Evolutionary conservation across 2,113 vertebrate genomes (phyloP), one percentile per base, ranked within the genome.

Genomic region (Psilopsiagon aymara): DNA sequence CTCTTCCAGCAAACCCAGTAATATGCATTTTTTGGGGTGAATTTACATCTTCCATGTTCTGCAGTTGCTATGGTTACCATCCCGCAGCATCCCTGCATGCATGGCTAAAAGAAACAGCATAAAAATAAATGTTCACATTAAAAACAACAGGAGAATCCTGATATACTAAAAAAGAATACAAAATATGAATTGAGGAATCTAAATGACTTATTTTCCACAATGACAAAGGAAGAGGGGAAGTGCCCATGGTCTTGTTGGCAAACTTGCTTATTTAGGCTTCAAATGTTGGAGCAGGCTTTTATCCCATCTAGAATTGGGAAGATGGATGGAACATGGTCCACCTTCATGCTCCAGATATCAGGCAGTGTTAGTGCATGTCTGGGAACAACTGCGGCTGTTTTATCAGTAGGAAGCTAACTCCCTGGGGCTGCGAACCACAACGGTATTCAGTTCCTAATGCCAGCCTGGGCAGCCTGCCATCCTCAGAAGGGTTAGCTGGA

Each of bases 31-130:
- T 98, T 95, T 2, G 83, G 92, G 95, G 88, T 97, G 88, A 97
- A 98, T 97, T 96, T 73, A 96, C 53, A 18, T 97, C 80, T 97
- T 94, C 96, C 31, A 41, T 85, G 59, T 90, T 97, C 97, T 97
- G 67, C 39, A 75, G 98, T 98, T 98, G 81, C 98, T 95, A 98
- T 98, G 97, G 98, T 97, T 97, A 98, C 97, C 80, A 95, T 93
- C 75, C 94, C 87, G 97, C 95, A 94, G 94, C 94, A 97, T 94
- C 87, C 73, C 85, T 95, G 94, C 53, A 75, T 57, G 55, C 51
- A 83, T 11, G 29, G 80, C 80, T 97, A 66, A 69, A 97, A 82
- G 76, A 93, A 97, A 90, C 21, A 94, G 55, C 2, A 37, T 53
- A 95, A 78, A 95, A 91, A 94, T 41, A 90, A 88, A 94, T 80